These are phyloP conservation scores for Magallana angulata DNA, from an alignment of 1,140 invertebrate genomes.

Conservation along the genomic window DNA sequence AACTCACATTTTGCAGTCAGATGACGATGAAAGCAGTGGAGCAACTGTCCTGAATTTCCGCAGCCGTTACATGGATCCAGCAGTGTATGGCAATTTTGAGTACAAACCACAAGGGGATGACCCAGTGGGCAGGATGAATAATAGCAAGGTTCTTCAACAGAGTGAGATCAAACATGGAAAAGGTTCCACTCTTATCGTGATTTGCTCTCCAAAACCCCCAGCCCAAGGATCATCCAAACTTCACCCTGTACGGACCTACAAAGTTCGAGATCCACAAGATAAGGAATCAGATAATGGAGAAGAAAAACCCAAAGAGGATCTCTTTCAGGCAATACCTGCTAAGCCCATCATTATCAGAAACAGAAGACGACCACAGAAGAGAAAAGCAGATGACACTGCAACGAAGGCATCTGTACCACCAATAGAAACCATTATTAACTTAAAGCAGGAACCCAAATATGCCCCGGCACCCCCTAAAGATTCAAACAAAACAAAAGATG, in stretches of 20 bases:
- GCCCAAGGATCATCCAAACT: slow-evolving; percentile 33
- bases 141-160: slow-evolving; percentile 69
- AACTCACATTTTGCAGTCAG: slow-evolving; percentile 57
- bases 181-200: slow-evolving; percentile 69
- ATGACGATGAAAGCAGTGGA: slow-evolving; percentile 50
- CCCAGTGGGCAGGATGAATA: slow-evolving; percentile 62
- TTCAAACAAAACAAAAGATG: slow-evolving; percentile 23
- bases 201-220: slow-evolving; percentile 61
- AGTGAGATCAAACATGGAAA: slow-evolving; percentile 66
- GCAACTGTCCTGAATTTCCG: slow-evolving; percentile 57
- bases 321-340: neutral
- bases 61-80: slow-evolving; percentile 59
- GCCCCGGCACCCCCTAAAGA: slow-evolving; percentile 9
- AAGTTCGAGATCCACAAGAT: slow-evolving; percentile 53
- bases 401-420: neutral
- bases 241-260: slow-evolving; percentile 53
- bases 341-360: slow-evolving; percentile 23
- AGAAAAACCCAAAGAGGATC: slow-evolving; percentile 49
- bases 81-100: slow-evolving; percentile 58
- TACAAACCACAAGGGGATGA: slow-evolving; percentile 55
- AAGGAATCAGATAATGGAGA: slow-evolving; percentile 42
- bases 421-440: slow-evolving; percentile 10
- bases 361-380: neutral
- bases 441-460: slow-evolving; percentile 19
- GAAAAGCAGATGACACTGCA: neutral